phyloP scores from a whole-genome alignment of 2,797 vertebrate species.

The Neopelma chrysocephalum region DNA sequence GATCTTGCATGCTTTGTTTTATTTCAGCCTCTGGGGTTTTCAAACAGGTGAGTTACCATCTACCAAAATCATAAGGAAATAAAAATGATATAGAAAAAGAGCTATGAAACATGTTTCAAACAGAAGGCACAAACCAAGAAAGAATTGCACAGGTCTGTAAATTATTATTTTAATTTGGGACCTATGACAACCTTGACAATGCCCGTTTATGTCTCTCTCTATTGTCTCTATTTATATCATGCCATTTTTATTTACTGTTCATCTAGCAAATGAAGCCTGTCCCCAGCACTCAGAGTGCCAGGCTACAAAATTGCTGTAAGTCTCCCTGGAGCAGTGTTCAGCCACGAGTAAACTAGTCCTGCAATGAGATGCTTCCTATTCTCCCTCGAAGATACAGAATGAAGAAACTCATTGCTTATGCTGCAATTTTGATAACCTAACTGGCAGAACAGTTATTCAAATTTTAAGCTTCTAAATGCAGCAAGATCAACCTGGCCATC shows the following conservation, averaged over 20 bases:
- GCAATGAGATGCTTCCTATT: constrained; percentile 21
- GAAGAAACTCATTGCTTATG: constrained; percentile 76
- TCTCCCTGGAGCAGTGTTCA: constrained; percentile 26
- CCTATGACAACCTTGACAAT: constrained; percentile 49
- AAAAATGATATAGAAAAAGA: constrained; percentile 48
- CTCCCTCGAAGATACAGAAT: constrained; percentile 36
- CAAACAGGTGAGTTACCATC: constrained; percentile 52
- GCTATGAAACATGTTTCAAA: constrained; percentile 35
- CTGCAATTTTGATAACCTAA: constrained; percentile 81
- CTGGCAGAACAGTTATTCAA: constrained; percentile 83
- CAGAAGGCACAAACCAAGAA: constrained; percentile 11
- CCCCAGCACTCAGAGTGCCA: background rate
- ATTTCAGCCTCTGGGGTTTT: constrained; percentile 54
- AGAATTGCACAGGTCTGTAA: background rate
- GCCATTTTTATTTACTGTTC: constrained; percentile 59
- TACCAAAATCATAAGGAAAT: constrained; percentile 54
- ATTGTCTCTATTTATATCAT: constrained; percentile 46
- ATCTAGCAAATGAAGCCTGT: constrained; percentile 40
- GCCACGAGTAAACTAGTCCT: constrained; percentile 5
- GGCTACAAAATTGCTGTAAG: background rate
- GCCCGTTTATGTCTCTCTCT: constrained; percentile 1
- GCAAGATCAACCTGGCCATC: constrained; percentile 83
- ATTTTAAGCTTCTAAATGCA: constrained; percentile 82
- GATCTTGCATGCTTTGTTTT: constrained; percentile 64
- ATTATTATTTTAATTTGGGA: constrained; percentile 53